Evolutionary conservation across 2,888 invertebrate species (phyloP), one percentile per base, ranked within the genome.

Genomic region (Helobdella robusta): DNA sequence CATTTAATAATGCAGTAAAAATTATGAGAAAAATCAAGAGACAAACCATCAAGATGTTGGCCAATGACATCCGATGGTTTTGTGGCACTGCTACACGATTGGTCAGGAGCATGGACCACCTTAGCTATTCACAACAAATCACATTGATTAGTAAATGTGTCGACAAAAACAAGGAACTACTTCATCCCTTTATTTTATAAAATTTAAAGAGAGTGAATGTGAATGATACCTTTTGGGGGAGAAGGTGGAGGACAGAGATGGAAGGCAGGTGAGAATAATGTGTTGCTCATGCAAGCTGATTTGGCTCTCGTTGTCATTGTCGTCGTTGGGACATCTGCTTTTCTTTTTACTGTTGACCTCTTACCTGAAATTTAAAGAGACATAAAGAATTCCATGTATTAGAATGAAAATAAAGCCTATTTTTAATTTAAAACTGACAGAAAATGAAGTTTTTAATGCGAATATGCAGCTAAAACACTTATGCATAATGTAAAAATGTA

Each of bases 191-290:
- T 50, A 50, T 20, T 40, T n/a, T 15, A 40, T 15, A 40, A 40
- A 40, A 40, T 40, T n/a, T n/a, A 15, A 15, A 40, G 50, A 6
- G 18, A 50, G 23, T n/a, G 20, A n/a, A 8, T 8, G 23, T 11
- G 6, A 50, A 6, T 20, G 20, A 50, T 8, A 50, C 50, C 46
- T 44, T 61, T 61, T 28, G 62, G 62, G n/a, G 56, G 56, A 28
- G 56, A 30, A n/a, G 56, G 56, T 23, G 56, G 56, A 25, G 48
- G 32, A 35, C 28, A 20, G 48, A 62, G 44, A 34, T 74, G 75
- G 69, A 74, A 76, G 30, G 73, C 73, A 1, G 75, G 76, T 5
- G 76, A 76, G 69, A 76, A 77, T 28, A 77, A 69, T 23, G 74
- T 75, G n/a, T 74, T 59, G n/a, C 50, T 60, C 74, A 28, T 73